A percentile compares a stretch with the other conserved stretches of the same genome.
Conservation (phyloP, 2,113 vertebrate species). For the Pseudopodoces humilis region DNA sequence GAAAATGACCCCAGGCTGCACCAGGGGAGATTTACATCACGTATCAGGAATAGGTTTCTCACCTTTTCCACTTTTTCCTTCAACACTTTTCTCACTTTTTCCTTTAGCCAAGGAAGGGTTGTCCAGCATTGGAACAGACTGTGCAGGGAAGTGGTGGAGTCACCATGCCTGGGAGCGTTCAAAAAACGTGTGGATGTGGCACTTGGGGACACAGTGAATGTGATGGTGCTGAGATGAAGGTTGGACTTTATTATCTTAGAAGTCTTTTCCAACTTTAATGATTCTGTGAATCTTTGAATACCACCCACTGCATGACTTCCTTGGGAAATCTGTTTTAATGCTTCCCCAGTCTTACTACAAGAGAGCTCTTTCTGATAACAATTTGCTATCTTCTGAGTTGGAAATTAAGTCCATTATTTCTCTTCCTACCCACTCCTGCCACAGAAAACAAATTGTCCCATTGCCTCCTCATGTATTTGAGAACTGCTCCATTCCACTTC, state of each 20-base stretch:
- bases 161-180: background rate
- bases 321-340: background rate
- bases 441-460: background rate
- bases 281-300: background rate
- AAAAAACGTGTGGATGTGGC: fast-evolving
- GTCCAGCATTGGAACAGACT: background rate
- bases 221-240: background rate
- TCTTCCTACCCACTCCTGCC: background rate
- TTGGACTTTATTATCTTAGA: background rate
- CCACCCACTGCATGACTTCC: background rate
- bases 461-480: background rate
- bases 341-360: background rate
- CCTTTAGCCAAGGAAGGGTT: no score
- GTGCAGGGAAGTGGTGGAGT: background rate
- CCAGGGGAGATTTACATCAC: background rate
- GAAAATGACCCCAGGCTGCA: background rate
- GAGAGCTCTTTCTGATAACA: background rate
- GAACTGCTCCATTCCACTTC: background rate
- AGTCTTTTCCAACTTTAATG: background rate
- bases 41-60: background rate
- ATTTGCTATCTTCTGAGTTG: background rate
- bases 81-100: no score
- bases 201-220: background rate
- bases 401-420: background rate
- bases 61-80: no score